phyloP scores from a whole-genome alignment of 2,113 vertebrate genomes.

The Pachypanchax playfairii region DNA sequence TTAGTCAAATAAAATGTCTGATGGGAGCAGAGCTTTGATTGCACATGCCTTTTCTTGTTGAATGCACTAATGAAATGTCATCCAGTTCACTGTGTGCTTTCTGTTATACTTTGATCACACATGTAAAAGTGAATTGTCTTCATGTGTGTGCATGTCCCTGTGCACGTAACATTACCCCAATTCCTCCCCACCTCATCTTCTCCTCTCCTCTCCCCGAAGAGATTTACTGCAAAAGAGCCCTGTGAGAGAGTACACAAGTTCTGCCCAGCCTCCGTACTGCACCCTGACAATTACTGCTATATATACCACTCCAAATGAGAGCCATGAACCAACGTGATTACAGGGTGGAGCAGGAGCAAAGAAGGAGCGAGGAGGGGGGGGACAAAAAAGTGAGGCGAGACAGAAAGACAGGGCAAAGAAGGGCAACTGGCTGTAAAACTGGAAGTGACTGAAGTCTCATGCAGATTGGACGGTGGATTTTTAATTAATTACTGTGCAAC shows the following conservation, averaged over 20 bases:
- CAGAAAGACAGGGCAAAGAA: constrained; percentile 20
- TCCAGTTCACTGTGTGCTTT: constrained; percentile 10
- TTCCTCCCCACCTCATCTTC: constrained; percentile 6
- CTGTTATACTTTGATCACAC: constrained; percentile 22
- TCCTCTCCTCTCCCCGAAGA: constrained; percentile 43
- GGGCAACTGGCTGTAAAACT: constrained; percentile 21
- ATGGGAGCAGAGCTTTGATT: constrained; percentile 23
- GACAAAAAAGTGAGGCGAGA: constrained; percentile 40
- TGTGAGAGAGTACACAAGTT: constrained; percentile 72
- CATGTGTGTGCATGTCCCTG: constrained; percentile 22
- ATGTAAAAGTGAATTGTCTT: constrained; percentile 8
- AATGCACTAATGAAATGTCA: constrained; percentile 15
- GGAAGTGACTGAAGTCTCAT: constrained; percentile 47
- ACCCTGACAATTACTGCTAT: constrained; percentile 83
- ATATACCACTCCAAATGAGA: constrained; percentile 83
- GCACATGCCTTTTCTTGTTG: constrained; percentile 17
- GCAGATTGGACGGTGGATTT: constrained; percentile 41
- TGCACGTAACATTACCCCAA: constrained; percentile 22
- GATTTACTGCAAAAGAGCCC: constrained; percentile 72
- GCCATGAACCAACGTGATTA: constrained; percentile 80
- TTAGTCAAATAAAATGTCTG: constrained; percentile 37
- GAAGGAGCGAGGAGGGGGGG: constrained; percentile 31
- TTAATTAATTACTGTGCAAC: constrained; percentile 45
- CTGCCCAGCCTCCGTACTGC: constrained; percentile 72
- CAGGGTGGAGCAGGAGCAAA: constrained; percentile 75